phyloP scores from a whole-genome alignment of 1,140 invertebrate species.

The Adelges cooleyi region DNA sequence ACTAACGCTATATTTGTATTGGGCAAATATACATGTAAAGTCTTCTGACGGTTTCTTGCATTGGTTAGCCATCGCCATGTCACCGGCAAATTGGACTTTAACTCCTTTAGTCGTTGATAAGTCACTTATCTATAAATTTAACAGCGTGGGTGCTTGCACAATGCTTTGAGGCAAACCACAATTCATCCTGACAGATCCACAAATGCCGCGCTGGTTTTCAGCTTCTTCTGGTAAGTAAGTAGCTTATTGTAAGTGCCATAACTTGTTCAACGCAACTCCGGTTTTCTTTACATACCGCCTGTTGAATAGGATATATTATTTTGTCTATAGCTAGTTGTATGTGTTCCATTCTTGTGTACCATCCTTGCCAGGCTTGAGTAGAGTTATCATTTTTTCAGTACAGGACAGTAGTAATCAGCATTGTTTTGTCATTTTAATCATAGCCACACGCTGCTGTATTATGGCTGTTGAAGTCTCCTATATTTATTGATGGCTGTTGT shows the following conservation, averaged over 20 bases:
- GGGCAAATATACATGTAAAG: too few species aligned
- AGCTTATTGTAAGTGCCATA: not conserved
- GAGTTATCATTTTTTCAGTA: constrained; percentile 12
- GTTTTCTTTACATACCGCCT: not conserved
- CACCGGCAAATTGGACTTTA: not conserved
- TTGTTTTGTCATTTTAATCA: too few species aligned
- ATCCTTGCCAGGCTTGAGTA: not conserved
- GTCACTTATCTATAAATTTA: not conserved
- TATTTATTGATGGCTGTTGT: too few species aligned
- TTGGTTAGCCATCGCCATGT: not conserved
- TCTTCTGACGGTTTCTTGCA: not conserved
- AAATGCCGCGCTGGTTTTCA: not conserved
- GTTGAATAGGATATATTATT: constrained; percentile 26
- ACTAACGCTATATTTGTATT: too few species aligned
- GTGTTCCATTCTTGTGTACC: not conserved
- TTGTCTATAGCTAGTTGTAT: not conserved
- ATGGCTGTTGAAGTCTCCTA: too few species aligned
- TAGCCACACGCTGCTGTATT: too few species aligned
- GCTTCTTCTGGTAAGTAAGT: not conserved
- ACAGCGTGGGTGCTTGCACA: constrained; percentile 6
- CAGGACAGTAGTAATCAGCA: too few species aligned
- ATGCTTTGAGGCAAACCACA: constrained; percentile 1
- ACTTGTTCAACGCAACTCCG: constrained; percentile 5
- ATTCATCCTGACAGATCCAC: not conserved
- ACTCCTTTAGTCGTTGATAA: not conserved